phyloP scores from a whole-genome alignment of 2,888 invertebrate genomes.

The Chromoteleia sp. region DNA sequence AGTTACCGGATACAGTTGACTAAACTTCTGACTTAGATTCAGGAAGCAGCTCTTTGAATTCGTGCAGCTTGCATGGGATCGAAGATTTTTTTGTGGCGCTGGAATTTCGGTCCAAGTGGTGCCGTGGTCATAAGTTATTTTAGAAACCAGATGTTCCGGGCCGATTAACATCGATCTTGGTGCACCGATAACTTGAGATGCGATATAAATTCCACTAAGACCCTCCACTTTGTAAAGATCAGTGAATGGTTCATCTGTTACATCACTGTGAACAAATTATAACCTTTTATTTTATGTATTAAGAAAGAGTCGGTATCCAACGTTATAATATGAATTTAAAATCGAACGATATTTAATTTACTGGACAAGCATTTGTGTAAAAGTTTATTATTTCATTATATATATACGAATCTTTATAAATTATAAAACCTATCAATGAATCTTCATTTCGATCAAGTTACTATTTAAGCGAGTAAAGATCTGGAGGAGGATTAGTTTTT shows the following conservation, averaged over 20 bases:
- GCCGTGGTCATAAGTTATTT: constrained; percentile 95
- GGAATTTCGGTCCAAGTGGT: constrained; percentile 91
- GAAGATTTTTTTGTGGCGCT: constrained; percentile 90
- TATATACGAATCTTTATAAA: no score
- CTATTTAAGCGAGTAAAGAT: no score
- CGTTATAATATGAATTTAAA: no score
- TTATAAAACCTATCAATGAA: no score
- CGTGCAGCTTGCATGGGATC: constrained; percentile 88
- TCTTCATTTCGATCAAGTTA: no score
- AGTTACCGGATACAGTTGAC: constrained; percentile 92
- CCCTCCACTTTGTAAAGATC: constrained; percentile 96
- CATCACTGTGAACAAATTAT: constrained; percentile 86
- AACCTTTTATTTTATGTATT: not conserved
- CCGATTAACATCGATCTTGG: constrained; percentile 86
- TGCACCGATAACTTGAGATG: constrained; percentile 89
- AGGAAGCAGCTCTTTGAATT: constrained; percentile 90
- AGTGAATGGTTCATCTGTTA: constrained; percentile 92
- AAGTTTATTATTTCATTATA: no score
- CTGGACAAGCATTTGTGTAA: no score
- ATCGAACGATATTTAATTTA: no score
- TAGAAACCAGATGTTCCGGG: constrained; percentile 91
- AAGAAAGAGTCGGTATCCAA: no score
- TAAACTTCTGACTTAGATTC: constrained; percentile 94
- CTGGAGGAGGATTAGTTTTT: no score
- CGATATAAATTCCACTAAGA: constrained; percentile 94